Base-by-base conservation (phyloP, 2,797 vertebrate genomes). In the Pangasius djambal region DNA sequence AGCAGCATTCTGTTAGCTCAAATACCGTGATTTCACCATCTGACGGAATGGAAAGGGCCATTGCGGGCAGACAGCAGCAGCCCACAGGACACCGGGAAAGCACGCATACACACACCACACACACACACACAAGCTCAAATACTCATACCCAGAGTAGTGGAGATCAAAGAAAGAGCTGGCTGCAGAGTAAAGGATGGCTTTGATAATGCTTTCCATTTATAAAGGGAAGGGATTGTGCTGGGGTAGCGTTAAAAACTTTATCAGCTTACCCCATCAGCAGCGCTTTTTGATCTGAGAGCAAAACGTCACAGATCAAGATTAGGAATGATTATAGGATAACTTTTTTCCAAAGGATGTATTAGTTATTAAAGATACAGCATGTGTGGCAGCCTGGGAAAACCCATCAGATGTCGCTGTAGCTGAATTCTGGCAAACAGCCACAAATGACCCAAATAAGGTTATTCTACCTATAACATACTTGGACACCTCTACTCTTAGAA, bases 1-100 rank as follows among this genome's bases (percentile, higher is more conserved):
- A 87, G 90, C 92, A 91, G 89, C 92, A 93, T 92, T 93, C 92
- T 94, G 92, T 93, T 90, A 92, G 93, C 92, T 93, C 85, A 88
- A 94, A 89, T 88, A 90, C 88, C 69, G 94, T 95, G 95, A 96
- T 94, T 95, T 96, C 95, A 96, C 93, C 95, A 93, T 91, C 93
- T 96, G 95, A 96, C 94, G 91, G 93, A 94, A 95, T 96, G 95
- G 95, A 96, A 96, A 96, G 94, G 61, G 93, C 93, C 93, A 89
- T 92, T 88, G 94, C 90, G 95, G 96, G 93, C 93, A 94, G 94
- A 96, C 94, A 70, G 91, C 92, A 91, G 72, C 59, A 94, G 93
- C 90, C 94, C 94, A 74, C 96, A 94, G 90, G 92, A 90, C 90
- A 90, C 90, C 93, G 93, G 93, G 95, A 93, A 95, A 96, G 94